Evolutionary conservation across 2,113 vertebrate genomes (phyloP), one percentile per base, ranked within the genome.

Genomic region (Sialia sialis): DNA sequence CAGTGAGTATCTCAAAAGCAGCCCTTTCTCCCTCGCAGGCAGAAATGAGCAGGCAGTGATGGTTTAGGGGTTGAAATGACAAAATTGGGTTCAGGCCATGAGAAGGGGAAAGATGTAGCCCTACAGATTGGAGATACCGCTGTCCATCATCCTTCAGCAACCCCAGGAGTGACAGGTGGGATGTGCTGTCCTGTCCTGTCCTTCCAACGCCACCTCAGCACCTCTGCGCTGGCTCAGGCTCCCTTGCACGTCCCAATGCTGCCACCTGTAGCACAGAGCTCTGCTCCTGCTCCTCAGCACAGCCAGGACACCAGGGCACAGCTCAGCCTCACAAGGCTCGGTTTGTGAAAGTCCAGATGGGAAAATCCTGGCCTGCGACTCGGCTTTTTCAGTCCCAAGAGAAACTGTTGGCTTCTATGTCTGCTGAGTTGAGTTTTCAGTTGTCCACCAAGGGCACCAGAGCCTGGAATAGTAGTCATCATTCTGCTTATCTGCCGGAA

Each of bases 221-320:
- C n/a, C 41, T 78, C 59, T 2, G 18, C 39, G 0, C 69, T 11
- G 64, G 32, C 51, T 87, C 9, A 0, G 1, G 54, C 75, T 96
- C 51, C 55, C 16, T 79, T 92, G 48, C 26, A 11, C 48, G 49
- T 92, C 66, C 89, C 73, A 11, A 59, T 92, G 82, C 93, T 94
- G 76, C 96, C 96, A 85, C 49, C 96, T 94, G 84, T 93, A 91
- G 94, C 73, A 36, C 78, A 54, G 62, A 86, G 59, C 55, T 70
- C 84, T 2, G 23, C 75, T 67, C 44, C 6, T 55, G 49, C 38
- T 85, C 46, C 17, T 18, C 18, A 4, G 63, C 58, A 23, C 26
- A 2, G 46, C 0, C n/a, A 41, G 22, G 54, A 25, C 18, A 48
- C 7, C 38, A 2, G 2, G 2, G 21, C 63, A 41, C 7, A 58